These are phyloP conservation scores for Enteromius argenteus DNA, from an alignment of 2,797 vertebrate genomes.

Conservation along the genomic window DNA sequence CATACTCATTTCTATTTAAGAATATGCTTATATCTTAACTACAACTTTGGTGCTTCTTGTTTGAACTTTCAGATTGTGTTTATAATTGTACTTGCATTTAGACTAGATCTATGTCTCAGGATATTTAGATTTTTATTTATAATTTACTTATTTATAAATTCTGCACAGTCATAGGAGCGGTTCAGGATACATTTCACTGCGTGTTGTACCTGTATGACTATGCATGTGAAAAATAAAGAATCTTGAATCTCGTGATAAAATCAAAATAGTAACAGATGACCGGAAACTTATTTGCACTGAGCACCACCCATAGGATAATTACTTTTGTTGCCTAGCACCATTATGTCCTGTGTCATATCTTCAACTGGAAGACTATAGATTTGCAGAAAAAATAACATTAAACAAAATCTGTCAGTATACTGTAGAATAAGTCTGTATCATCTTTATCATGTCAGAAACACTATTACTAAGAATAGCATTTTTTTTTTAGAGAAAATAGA, in stretches of 20 bases:
- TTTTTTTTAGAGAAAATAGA: background rate
- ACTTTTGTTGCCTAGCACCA: slow-evolving; percentile 2
- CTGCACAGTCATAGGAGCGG: no score
- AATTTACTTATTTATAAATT: no score
- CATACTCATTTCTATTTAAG: no score
- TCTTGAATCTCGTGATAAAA: background rate
- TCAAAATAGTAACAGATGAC: background rate
- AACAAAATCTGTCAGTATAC: background rate
- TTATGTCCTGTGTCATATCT: background rate
- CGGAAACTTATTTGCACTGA: background rate
- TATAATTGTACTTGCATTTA: no score
- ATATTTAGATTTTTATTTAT: no score
- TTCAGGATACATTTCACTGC: no score
- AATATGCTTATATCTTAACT: no score
- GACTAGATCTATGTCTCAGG: no score
- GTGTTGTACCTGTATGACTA: no score
- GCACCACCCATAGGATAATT: background rate
- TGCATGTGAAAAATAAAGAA: no score
- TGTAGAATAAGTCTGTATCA: background rate
- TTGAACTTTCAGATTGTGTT: no score
- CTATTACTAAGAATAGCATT: background rate
- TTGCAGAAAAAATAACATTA: background rate
- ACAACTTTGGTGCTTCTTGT: no score
- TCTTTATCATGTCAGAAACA: background rate
- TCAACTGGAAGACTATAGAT: background rate